Percentiles rank a stretch among this genome's conserved stretches.
phyloP scores from a whole-genome alignment of 1,140 invertebrate genomes.

The Homalodisca vitripennis region DNA sequence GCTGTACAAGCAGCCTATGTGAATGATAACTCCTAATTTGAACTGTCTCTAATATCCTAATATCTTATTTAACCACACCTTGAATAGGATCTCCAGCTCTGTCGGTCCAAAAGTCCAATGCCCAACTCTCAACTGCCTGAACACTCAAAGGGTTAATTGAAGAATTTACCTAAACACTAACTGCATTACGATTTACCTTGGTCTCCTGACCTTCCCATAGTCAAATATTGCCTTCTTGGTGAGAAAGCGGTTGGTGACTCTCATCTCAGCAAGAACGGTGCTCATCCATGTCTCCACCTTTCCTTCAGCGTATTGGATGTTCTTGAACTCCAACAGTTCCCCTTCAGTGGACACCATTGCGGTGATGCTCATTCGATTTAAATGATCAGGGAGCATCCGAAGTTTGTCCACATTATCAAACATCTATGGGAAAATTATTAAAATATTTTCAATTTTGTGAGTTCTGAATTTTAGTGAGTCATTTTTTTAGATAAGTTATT shows the following conservation, averaged over 20 bases:
- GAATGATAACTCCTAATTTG: too few relatives aligned
- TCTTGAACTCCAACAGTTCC: conserved; percentile 82
- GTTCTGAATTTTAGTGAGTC: too few relatives aligned
- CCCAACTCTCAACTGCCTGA: too few relatives aligned
- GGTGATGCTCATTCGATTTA: conserved; percentile 61
- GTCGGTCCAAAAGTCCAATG: too few relatives aligned
- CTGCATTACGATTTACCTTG: conserved; percentile 54
- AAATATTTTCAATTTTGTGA: too few relatives aligned
- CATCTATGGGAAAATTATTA: conserved; percentile 76
- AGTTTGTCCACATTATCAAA: conserved; percentile 85
- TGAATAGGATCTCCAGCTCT: too few relatives aligned
- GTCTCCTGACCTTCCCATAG: conserved; percentile 71
- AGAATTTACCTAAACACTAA: too few relatives aligned
- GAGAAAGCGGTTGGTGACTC: conserved; percentile 75
- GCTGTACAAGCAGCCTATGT: too few relatives aligned
- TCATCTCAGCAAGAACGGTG: conserved; percentile 78
- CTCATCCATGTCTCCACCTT: conserved; percentile 92
- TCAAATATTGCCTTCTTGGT: conserved; percentile 86
- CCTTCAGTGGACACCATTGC: conserved; percentile 84
- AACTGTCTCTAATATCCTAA: too few relatives aligned
- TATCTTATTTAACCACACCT: too few relatives aligned
- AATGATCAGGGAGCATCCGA: conserved; percentile 60
- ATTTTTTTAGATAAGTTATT: too few relatives aligned
- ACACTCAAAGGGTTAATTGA: too few relatives aligned
- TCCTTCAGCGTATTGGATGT: conserved; percentile 55